phyloP scores from a whole-genome alignment of 2,888 invertebrate species.

The Dryadula phaetusa region DNA sequence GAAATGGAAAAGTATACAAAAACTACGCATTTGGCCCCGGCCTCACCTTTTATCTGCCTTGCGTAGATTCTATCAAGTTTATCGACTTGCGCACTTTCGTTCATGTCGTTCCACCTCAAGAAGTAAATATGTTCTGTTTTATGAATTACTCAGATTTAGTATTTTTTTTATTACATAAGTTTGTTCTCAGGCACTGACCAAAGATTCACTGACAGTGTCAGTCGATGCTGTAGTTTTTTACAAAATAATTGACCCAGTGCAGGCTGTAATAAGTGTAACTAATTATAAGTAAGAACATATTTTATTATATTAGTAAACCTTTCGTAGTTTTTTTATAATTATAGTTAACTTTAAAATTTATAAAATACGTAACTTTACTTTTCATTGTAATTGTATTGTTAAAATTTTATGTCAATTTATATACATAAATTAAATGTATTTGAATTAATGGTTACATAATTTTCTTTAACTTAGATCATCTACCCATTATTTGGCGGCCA shows the following conservation, averaged over 20 bases:
- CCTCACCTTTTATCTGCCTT: constrained; percentile 94
- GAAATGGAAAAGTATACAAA: constrained; percentile 88
- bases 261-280: constrained; percentile 83
- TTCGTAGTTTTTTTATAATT: too few relatives aligned
- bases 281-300: constrained; percentile 57
- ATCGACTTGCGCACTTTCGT: constrained; percentile 95
- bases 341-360: too few relatives aligned
- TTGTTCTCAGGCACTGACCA: constrained; percentile 60
- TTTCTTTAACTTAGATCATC: constrained; percentile 83
- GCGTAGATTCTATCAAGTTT: constrained; percentile 93
- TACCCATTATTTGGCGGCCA: constrained; percentile 90
- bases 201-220: constrained; percentile 94
- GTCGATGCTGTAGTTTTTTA: constrained; percentile 95
- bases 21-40: constrained; percentile 90
- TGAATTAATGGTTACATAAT: neutral
- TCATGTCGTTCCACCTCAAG: constrained; percentile 96
- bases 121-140: constrained; percentile 82
- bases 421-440: too few relatives aligned
- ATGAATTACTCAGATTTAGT: neutral
- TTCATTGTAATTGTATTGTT: too few relatives aligned
- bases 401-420: too few relatives aligned
- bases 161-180: neutral
- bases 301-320: too few relatives aligned
- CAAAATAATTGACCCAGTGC: constrained; percentile 88
- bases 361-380: too few relatives aligned